Evolutionary conservation across 2,113 vertebrate species (phyloP).

Genomic region (Heterochromis multidens): DNA sequence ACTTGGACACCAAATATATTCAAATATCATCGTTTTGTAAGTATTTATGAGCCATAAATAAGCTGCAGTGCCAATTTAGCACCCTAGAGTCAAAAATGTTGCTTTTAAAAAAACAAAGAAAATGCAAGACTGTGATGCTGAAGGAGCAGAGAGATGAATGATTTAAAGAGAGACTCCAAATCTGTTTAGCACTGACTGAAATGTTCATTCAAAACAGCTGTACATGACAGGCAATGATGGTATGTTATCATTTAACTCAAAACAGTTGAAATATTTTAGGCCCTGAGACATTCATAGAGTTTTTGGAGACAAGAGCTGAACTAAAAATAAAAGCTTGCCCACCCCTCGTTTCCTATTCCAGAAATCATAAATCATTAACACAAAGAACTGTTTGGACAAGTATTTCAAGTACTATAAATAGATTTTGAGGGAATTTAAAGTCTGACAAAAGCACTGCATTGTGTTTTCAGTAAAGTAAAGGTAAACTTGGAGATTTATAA

Average conservation of each 20-base stretch:
- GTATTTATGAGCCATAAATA: neutral
- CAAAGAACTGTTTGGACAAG: neutral
- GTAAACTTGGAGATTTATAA: neutral
- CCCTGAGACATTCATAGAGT: accelerated
- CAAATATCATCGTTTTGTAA: neutral
- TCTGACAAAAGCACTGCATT: neutral
- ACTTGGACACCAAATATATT: neutral
- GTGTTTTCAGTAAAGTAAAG: neutral
- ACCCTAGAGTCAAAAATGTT: accelerated
- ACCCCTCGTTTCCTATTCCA: neutral
- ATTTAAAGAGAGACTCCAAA: neutral
- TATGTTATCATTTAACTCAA: neutral
- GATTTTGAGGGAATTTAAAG: neutral
- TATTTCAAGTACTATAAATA: neutral
- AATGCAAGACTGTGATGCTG: neutral
- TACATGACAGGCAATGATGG: neutral
- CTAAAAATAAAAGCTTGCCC: accelerated
- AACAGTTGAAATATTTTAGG: neutral
- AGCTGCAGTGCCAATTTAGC: accelerated
- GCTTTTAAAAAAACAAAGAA: neutral
- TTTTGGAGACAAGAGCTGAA: neutral
- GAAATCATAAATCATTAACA: neutral
- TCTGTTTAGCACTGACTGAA: neutral
- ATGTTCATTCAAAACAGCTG: neutral
- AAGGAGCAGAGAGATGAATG: neutral